These are phyloP conservation scores for Darevskia mixta DNA, from an alignment of 2,797 vertebrate species.

Conservation along the genomic window DNA sequence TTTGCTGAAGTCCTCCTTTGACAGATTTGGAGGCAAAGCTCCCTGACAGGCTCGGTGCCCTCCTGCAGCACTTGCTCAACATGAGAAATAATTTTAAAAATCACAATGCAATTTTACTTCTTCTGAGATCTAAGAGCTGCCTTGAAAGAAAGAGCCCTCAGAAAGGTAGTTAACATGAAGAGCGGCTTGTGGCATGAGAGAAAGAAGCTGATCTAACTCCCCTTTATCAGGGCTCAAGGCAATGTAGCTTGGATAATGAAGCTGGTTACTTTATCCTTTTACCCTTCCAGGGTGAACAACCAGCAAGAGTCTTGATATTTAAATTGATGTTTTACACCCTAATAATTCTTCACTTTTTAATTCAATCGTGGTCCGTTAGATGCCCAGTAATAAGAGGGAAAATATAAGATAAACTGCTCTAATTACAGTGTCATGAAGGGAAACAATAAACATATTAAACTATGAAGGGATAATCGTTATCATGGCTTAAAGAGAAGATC, in stretches of 20 bases:
- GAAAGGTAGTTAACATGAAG: background rate
- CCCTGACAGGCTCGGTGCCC: background rate
- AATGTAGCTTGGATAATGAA: slow-evolving; percentile 55
- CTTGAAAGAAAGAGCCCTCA: slow-evolving; percentile 24
- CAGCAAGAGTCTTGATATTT: slow-evolving; percentile 43
- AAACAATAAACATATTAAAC: slow-evolving; percentile 71
- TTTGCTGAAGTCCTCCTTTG: background rate
- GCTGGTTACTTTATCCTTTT: slow-evolving; percentile 25
- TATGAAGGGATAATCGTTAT: slow-evolving; percentile 66
- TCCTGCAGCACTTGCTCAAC: background rate
- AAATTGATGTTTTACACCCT: slow-evolving; percentile 59
- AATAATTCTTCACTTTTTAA: slow-evolving; percentile 63
- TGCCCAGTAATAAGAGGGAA: slow-evolving; percentile 31
- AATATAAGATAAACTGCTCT: slow-evolving; percentile 58
- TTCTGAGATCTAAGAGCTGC: slow-evolving; percentile 30
- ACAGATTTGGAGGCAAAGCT: background rate
- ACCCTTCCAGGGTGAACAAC: slow-evolving; percentile 23
- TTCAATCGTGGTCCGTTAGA: slow-evolving; percentile 58
- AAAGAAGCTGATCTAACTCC: slow-evolving; percentile 44
- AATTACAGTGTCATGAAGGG: slow-evolving; percentile 65
- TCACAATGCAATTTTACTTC: slow-evolving; percentile 22
- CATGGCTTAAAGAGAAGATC: slow-evolving; percentile 63
- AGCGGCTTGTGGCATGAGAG: background rate
- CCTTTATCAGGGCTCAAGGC: slow-evolving; percentile 39
- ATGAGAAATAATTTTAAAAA: slow-evolving; percentile 4